Evolutionary conservation across 2,888 invertebrate species (phyloP).

Genomic region (Dynastes hyllus): DNA sequence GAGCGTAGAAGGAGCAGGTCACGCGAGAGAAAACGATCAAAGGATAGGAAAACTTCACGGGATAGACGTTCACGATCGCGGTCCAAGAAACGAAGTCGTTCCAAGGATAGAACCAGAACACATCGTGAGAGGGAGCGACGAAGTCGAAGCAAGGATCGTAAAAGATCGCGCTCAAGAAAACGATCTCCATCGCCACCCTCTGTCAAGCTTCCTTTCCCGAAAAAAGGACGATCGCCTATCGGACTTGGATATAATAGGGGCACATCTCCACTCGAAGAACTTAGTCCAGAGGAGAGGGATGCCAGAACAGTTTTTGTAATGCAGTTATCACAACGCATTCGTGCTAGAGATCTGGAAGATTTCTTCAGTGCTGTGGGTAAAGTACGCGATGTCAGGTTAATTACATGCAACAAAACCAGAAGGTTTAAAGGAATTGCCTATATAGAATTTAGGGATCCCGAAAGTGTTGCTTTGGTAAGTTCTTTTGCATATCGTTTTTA

Average conservation of each 20-base stretch:
- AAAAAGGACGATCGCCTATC: constrained; percentile 65
- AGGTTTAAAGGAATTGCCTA: constrained; percentile 99
- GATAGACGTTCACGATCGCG: constrained; percentile 57
- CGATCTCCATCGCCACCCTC: constrained; percentile 69
- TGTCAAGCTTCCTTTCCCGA: constrained; percentile 62
- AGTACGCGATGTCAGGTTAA: constrained; percentile 97
- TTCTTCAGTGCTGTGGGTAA: constrained; percentile 99
- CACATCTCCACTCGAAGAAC: constrained; percentile 79
- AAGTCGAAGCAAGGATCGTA: constrained; percentile 62
- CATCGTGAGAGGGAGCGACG: constrained; percentile 70
- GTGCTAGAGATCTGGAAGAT: constrained; percentile 96
- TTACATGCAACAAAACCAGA: constrained; percentile 98
- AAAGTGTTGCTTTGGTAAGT: constrained; percentile 94
- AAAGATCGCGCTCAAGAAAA: constrained; percentile 53
- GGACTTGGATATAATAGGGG: constrained; percentile 65
- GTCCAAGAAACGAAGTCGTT: constrained; percentile 62
- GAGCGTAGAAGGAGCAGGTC: constrained; percentile 58
- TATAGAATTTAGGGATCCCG: constrained; percentile 98
- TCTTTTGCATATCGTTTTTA: constrained; percentile 23
- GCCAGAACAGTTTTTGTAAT: constrained; percentile 99
- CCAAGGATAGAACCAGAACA: constrained; percentile 66
- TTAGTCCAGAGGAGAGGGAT: constrained; percentile 98
- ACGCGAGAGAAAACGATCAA: constrained; percentile 61
- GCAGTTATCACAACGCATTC: constrained; percentile 96
- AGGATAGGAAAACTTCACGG: constrained; percentile 64